Evolutionary conservation across 2,797 vertebrate genomes (phyloP), one percentile per base, ranked within the genome.

Genomic region (Gorsachius magnificus): DNA sequence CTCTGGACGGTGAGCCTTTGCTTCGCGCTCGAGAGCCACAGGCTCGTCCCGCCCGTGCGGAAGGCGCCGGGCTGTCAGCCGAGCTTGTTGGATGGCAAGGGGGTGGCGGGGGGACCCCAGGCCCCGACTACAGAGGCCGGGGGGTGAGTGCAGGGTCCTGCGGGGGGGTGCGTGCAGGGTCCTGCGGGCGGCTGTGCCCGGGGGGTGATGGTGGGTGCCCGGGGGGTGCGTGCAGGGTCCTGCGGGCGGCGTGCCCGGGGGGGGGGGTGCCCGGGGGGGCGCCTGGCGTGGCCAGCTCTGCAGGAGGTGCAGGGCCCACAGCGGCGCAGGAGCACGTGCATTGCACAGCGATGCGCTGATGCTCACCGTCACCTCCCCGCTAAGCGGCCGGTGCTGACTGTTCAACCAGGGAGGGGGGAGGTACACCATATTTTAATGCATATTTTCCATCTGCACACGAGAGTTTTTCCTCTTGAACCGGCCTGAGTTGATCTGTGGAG

Each of bases 391-490:
- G 7, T 1, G 3, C 11, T 5, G 71, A 3, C 38, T 35, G 33
- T 46, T 83, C 25, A 7, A 46, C 22, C 10, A 19, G 56, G 36
- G 68, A 31, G 48, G 24, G 6, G 13, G 10, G 48, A 46, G 10
- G 11, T 19, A 21, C 5, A 3, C 3, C 10, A 2, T 13, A 7
- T 38, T 38, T 38, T 71, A 88, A 64, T 10, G 14, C 0, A 0
- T 12, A 6, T 26, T 53, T 83, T 83, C 28, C 7, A 1, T 20
- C 17, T 9, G 28, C n/a, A 21, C 22, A 2, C 3, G 3, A 6
- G 38, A 25, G 17, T 4, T 53, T 58, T 74, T 31, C 6, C 29
- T 57, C 24, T 15, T 20, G 25, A 3, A 22, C n/a, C 26, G 56
- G 25, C 25, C 68, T 20, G 77, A 63, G 64, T 3, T 50, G 70